Evolutionary conservation across 2,113 vertebrate species (phyloP).

Genomic region (Rostratula benghalensis): DNA sequence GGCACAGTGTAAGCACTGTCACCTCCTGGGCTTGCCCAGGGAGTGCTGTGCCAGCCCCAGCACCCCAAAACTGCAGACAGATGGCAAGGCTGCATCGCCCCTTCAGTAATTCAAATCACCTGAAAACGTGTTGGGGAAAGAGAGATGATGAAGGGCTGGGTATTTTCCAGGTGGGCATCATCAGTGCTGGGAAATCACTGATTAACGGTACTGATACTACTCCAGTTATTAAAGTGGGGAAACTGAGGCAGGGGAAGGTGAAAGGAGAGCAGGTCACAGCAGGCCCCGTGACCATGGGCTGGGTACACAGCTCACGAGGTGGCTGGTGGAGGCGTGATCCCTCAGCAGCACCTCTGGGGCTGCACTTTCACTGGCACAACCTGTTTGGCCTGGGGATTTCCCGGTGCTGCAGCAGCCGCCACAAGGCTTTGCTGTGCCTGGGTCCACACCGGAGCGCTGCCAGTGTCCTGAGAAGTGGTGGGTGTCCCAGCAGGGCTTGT

Average conservation of each 20-base stretch:
- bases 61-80: neutral
- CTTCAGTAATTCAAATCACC: neutral
- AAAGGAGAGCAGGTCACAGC: neutral
- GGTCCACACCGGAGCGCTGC: rapidly evolving
- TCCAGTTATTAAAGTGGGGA: neutral
- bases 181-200: neutral
- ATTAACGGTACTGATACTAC: rapidly evolving
- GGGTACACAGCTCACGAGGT: neutral
- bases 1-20: rapidly evolving
- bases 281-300: neutral
- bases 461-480: rapidly evolving
- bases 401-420: neutral
- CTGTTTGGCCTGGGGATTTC: constrained; percentile 17
- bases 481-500: neutral
- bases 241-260: neutral
- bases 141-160: neutral
- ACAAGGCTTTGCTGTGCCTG: neutral
- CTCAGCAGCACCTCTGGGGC: neutral
- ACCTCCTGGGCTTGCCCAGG: neutral
- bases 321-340: neutral
- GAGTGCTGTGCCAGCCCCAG: neutral
- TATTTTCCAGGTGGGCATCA: neutral
- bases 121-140: neutral
- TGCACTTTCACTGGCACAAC: neutral
- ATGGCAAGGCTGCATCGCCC: neutral